Evolutionary conservation across 2,888 invertebrate genomes (phyloP), one percentile per base, ranked within the genome.

Genomic region (Cordilura impudica): DNA sequence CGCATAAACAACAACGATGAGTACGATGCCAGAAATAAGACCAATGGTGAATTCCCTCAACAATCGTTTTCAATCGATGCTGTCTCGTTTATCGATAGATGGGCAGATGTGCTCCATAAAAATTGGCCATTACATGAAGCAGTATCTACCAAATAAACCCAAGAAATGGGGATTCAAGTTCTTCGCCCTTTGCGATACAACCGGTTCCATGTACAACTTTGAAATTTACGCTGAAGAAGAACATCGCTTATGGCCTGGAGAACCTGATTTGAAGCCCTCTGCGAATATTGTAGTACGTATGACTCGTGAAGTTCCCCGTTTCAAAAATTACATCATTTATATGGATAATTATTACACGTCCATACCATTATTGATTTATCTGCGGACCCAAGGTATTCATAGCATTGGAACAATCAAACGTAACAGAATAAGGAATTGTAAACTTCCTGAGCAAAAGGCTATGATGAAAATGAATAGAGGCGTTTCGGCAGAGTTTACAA

Each of bases 151-250:
- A 18, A 56, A 54, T 31, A 84, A 84, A 71, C 83, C 83, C 4
- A 75, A 84, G 67, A 84, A 84, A 77, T 83, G 80, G 81, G 81
- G 82, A 14, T 83, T 81, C 51, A 84, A 83, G 58, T 61, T 83
- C 1, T 83, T 82, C 43, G 75, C 81, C 10, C 49, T 82, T 26
- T 79, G 78, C 63, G 82, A 78, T 35, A 58, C 72, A 45, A 65
- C 58, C 7, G 84, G 82, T 23, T 84, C 78, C 73, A 72, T 69
- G 8, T 83, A 81, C 47, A 82, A 82, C 29, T 82, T 84, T 65
- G 81, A 83, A 47, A 72, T 81, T 12, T 82, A 81, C 56, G 58
- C 74, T 39, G 82, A 81, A 45, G 61, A 72, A 61, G 63, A 79
- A 60, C 78, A 83, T 81, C 74, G 72, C 54, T 61, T 82, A 31